Percentiles rank a stretch among this genome's conserved stretches.
phyloP scores from a whole-genome alignment of 2,113 vertebrate species.

The Paradisaea rubra region DNA sequence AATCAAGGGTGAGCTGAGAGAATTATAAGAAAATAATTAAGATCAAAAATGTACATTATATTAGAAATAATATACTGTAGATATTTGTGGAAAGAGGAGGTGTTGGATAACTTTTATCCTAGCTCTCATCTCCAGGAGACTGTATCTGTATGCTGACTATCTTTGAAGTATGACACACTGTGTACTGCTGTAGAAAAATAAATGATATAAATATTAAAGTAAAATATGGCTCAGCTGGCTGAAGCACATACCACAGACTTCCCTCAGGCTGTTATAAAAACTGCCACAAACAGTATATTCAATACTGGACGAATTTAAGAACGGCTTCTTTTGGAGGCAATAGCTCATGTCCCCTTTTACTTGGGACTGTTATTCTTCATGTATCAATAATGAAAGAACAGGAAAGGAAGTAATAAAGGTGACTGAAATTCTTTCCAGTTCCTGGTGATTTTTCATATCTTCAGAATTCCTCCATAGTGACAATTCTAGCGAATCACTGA shows the following conservation, averaged over 20 bases:
- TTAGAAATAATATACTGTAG: neutral
- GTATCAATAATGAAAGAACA: neutral
- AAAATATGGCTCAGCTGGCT: neutral
- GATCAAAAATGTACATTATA: neutral
- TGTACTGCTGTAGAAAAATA: neutral
- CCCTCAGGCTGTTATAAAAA: neutral
- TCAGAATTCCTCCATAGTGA: neutral
- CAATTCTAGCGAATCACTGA: neutral
- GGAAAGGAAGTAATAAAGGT: neutral
- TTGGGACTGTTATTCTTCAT: neutral
- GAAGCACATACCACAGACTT: neutral
- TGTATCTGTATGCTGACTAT: neutral
- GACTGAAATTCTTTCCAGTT: neutral
- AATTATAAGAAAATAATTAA: neutral
- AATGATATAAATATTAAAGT: neutral
- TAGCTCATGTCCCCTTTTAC: neutral
- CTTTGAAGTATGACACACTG: neutral
- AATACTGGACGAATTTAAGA: neutral
- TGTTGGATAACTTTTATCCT: neutral
- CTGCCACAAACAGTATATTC: neutral
- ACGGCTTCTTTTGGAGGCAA: neutral
- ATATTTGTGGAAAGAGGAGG: neutral
- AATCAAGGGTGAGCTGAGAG: neutral
- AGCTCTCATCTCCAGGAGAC: neutral
- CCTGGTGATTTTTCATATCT: neutral